Conservation (phyloP, 2,797 vertebrate species). For the Columba guinea region DNA sequence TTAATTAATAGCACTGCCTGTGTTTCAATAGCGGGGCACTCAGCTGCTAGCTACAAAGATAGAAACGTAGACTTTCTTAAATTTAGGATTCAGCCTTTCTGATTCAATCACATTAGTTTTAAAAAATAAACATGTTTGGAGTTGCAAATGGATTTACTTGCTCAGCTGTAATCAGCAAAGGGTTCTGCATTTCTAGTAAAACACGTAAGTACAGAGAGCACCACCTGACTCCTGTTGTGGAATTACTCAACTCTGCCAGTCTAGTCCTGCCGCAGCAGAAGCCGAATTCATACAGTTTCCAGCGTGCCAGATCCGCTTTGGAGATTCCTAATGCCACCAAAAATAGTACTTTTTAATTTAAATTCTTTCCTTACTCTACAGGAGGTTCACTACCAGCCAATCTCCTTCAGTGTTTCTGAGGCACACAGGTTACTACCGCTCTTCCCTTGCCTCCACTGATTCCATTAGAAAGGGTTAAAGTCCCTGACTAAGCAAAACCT, state of each 20-base stretch:
- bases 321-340: neutral
- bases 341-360: neutral
- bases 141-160: neutral
- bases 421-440: neutral
- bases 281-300: neutral
- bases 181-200: neutral
- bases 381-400: neutral
- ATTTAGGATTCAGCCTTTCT: neutral
- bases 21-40: neutral
- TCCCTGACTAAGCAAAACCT: neutral
- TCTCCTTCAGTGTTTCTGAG: neutral
- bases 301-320: neutral
- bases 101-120: neutral
- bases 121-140: neutral
- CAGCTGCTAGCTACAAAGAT: neutral
- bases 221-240: neutral
- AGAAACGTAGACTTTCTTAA: neutral
- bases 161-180: neutral
- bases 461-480: neutral
- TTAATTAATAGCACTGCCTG: neutral
- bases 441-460: neutral
- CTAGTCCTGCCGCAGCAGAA: neutral
- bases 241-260: neutral
- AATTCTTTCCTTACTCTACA: neutral
- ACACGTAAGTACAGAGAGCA: neutral